phyloP scores from a whole-genome alignment of 2,113 vertebrate species.

The Dendropsophus ebraccatus region DNA sequence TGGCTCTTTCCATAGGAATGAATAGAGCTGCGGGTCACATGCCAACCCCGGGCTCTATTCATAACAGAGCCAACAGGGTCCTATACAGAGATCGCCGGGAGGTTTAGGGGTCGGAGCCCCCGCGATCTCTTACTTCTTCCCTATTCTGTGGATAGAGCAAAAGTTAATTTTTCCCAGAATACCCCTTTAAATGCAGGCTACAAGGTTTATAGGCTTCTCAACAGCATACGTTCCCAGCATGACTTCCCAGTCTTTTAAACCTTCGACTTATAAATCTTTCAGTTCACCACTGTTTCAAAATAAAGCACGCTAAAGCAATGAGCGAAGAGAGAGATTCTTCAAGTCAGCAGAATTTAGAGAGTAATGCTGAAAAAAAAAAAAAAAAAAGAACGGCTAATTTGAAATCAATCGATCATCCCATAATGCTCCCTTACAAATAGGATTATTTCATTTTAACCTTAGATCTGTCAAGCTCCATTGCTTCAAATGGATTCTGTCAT shows the following conservation, averaged over 20 bases:
- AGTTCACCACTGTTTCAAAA: neutral
- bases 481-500: slow-evolving; percentile 73
- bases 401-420: slow-evolving; percentile 72
- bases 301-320: neutral
- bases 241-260: neutral
- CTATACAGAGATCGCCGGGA: too few relatives aligned
- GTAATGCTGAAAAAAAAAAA: slow-evolving; percentile 65
- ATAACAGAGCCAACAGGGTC: too few relatives aligned
- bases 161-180: too few relatives aligned
- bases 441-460: slow-evolving; percentile 81
- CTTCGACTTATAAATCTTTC: neutral
- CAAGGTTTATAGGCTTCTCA: neutral
- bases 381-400: slow-evolving; percentile 72
- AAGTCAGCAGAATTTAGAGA: slow-evolving; percentile 32
- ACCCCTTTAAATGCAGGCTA: neutral
- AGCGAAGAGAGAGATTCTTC: neutral
- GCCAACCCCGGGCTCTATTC: too few relatives aligned
- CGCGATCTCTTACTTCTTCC: too few relatives aligned
- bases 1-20: too few relatives aligned
- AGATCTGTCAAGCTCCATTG: slow-evolving; percentile 77
- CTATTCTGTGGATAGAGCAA: too few relatives aligned
- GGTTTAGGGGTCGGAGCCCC: too few relatives aligned
- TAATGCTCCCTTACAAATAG: slow-evolving; percentile 77
- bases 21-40: too few relatives aligned
- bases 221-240: neutral